Evolutionary conservation across 2,888 invertebrate species (phyloP).

Genomic region (Nephrotoma guestfalica): DNA sequence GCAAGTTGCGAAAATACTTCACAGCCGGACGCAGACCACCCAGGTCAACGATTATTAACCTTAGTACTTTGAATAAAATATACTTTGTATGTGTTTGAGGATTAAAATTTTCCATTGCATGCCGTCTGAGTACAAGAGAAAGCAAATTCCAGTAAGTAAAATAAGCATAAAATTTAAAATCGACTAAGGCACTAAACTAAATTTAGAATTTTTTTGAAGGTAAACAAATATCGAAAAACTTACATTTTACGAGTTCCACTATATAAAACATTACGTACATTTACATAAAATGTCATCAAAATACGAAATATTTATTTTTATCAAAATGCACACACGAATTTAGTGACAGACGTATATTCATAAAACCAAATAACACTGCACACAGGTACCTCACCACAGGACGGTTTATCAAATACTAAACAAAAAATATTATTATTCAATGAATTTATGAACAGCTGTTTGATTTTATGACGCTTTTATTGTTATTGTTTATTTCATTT

Average conservation of each 20-base stretch:
- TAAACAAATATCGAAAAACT: not conserved
- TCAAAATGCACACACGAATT: not conserved
- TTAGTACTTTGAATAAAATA: not conserved
- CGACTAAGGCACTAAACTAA: not conserved
- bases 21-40: not conserved
- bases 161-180: not conserved
- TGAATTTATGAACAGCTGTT: not conserved
- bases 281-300: not conserved
- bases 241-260: not conserved
- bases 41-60: not conserved
- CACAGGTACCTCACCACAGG: not conserved
- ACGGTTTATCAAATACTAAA: not conserved
- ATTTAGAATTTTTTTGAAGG: not conserved
- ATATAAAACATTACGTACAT: not conserved
- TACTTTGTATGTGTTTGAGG: not conserved
- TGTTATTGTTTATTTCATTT: not conserved
- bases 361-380: not conserved
- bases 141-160: not conserved
- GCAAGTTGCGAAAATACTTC: not conserved
- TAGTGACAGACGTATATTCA: not conserved
- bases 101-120: not conserved
- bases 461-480: not conserved
- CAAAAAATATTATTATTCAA: not conserved
- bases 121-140: not conserved
- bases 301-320: not conserved